Percentiles rank a stretch among this genome's conserved stretches.
These are phyloP conservation scores for Poicephalus meyeri DNA, from an alignment of 2,113 vertebrate species.

Conservation along the genomic window DNA sequence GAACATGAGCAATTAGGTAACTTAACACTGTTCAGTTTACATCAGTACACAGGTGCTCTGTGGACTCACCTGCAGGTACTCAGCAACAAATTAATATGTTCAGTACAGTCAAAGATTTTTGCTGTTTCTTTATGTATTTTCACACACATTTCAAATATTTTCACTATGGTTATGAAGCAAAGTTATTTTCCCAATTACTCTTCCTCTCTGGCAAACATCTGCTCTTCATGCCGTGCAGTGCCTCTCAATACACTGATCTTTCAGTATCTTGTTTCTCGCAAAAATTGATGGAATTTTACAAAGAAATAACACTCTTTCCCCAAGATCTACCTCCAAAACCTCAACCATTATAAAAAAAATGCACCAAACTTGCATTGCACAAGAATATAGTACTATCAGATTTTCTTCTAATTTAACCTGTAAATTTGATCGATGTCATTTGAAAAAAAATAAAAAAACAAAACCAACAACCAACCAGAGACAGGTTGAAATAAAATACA, in stretches of 20 bases:
- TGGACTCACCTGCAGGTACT: not conserved
- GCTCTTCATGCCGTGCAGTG: not conserved
- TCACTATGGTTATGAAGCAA: not conserved
- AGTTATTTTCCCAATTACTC: not conserved
- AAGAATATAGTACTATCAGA: not conserved
- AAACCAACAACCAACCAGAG: not conserved
- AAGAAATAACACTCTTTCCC: not conserved
- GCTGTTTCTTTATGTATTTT: not conserved
- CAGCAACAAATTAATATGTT: not conserved
- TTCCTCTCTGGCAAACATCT: constrained; percentile 7
- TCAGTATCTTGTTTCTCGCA: not conserved
- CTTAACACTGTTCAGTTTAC: not conserved
- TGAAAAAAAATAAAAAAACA: not conserved
- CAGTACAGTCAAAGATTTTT: not conserved
- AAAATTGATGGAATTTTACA: not conserved
- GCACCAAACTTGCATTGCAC: not conserved
- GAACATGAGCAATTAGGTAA: constrained; percentile 2
- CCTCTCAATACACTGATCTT: not conserved
- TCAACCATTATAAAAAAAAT: not conserved
- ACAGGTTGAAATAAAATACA: constrained; percentile 25
- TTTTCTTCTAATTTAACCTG: not conserved
- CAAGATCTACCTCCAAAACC: not conserved
- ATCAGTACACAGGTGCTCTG: not conserved
- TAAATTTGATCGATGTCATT: not conserved
- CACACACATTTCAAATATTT: not conserved